Evolutionary conservation across 2,888 invertebrate species (phyloP), one percentile per base, ranked within the genome.

Genomic region (Hyposoter didymator): DNA sequence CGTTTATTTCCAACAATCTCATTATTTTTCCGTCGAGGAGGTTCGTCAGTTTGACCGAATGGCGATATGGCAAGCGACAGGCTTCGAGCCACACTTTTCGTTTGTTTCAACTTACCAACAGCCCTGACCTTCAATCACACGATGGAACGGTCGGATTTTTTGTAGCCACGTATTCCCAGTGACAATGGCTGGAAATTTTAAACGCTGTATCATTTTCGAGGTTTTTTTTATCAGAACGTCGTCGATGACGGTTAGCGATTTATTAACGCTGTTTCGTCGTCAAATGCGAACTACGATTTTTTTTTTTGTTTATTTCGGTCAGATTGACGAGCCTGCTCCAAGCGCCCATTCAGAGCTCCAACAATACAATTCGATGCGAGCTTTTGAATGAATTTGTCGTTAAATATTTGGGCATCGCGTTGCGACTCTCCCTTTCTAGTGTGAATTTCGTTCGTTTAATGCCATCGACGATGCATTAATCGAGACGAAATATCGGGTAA

Each of bases 401-500:
- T 76, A 66, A 22, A 66, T 39, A 76, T 66, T 66, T 76, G 66
- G 66, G 66, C 66, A 76, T 76, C 76, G 66, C 75, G 75, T 75
- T 64, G 47, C 66, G 52, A 52, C 66, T 66, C 76, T 75, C 47
- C 64, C 75, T 75, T 64, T 66, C 76, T 76, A 52, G 17, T 39
- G 17, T 49, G 0, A 22, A 66, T 76, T 49, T 35, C 49, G 49
- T 62, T 49, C 7, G 45, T 62, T 45, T 2, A 45, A 39, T 17
- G 19, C 39, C 22, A 14, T 28, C 59, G 14, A 39, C 12, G 39
- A 12, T 39, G 22, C 19, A 59, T 12, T n/a, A 0, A 52, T 35
- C 14, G 52, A 39, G 14, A 22, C 32, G n/a, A 39, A 59, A 28
- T 14, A 22, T 28, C 12, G 55, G 55, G 6, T 19, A 59, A 28